Evolutionary conservation across 2,888 invertebrate species (phyloP), one percentile per base, ranked within the genome.

Genomic region (Tigriopus californicus): DNA sequence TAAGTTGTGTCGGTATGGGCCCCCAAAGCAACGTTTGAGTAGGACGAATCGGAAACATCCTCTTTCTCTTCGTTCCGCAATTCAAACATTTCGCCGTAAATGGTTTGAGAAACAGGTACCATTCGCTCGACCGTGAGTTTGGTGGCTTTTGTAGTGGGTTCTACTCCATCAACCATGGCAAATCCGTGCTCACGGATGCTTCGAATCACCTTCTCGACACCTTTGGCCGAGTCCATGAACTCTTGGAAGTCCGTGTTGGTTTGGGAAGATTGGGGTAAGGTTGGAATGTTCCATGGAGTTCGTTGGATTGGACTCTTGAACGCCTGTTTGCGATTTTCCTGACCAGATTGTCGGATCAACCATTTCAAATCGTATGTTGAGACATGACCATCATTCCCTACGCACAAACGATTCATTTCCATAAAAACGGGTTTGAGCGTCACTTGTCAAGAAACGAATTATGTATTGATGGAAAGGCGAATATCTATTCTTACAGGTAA

Each of bases 1-100:
- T 86, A 88, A 0, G 84, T 85, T 59, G 79, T 82, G 67, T 87
- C 87, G 2, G 80, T 85, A 67, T 88, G 87, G 0, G 80, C 75
- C 2, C 80, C 80, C 1, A 88, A 71, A 15, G 76, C 76, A 2
- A 79, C 71, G 57, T 76, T 79, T 0, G 81, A 79, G 66, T 85
- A 87, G 0, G 86, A 83, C 0, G 82, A 81, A 66, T 87, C 87
- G 0, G 78, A 51, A n/a, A 51, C 20, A 20, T 18, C 22, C 20
- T 51, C 52, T 15, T 15, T 25, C 4, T 5, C 15, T n/a, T 18
- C 15, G 22, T 15, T 15, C 12, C 24, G 15, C 15, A 51, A 20
- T 51, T 51, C 24, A 18, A 18, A 51, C 10, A 22, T 8, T 22
- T 25, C 11, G 1, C 52, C 52, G 24, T 22, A 51, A 25, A 24